Conservation (phyloP, 2,113 vertebrate species). For the Pithys albifrons region DNA sequence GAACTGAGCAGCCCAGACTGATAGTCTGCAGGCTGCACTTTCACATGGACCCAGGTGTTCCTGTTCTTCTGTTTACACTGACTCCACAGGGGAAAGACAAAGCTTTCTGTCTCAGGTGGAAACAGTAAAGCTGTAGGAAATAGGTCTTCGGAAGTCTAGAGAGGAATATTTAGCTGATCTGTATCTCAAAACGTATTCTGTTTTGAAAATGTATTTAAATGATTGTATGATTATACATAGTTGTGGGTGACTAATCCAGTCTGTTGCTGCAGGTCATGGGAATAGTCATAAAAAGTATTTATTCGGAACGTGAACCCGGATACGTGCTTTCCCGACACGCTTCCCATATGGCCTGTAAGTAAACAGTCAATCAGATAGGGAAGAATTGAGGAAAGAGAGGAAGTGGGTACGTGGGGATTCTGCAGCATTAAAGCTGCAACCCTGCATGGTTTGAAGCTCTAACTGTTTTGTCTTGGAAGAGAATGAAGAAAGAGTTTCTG, state of each 20-base stretch:
- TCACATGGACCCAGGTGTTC: background rate
- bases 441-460: background rate
- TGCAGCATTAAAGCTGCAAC: background rate
- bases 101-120: background rate
- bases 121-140: slow-evolving; percentile 15
- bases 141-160: background rate
- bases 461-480: background rate
- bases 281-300: slow-evolving; percentile 66
- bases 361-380: slow-evolving; percentile 50
- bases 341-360: slow-evolving; percentile 55
- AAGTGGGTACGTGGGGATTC: background rate
- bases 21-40: background rate
- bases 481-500: background rate
- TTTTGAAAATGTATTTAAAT: slow-evolving; percentile 60
- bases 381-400: slow-evolving; percentile 23
- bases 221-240: slow-evolving; percentile 43
- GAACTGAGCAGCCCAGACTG: background rate
- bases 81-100: background rate
- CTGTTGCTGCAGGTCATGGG: slow-evolving; percentile 67
- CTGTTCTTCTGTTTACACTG: background rate
- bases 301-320: slow-evolving; percentile 55
- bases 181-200: background rate
- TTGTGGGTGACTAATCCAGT: slow-evolving; percentile 61
- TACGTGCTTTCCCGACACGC: background rate
- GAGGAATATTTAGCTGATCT: slow-evolving; percentile 34